A percentile compares a stretch with the other conserved stretches of the same genome.
Conservation (phyloP, 2,797 vertebrate species). For the Eremophila alpestris region DNA sequence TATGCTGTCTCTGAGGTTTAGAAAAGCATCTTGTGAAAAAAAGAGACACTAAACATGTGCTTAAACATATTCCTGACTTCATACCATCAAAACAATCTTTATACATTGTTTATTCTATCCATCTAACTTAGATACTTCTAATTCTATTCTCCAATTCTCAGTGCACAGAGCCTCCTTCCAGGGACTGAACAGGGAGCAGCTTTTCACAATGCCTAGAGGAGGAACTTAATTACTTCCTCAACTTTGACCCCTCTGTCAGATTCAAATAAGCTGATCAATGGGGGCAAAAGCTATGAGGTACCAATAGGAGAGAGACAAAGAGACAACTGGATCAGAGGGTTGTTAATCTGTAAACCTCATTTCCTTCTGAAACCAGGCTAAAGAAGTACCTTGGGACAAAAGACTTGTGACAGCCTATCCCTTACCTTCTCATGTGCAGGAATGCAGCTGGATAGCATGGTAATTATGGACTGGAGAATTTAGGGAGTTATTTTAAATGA, state of each 20-base stretch:
- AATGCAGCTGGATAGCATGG: neutral
- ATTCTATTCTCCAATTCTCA: neutral
- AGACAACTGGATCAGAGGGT: neutral
- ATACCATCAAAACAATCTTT: neutral
- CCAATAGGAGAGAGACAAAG: neutral
- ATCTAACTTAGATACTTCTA: neutral
- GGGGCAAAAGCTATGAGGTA: neutral
- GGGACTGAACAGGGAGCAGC: neutral
- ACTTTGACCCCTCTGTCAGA: neutral
- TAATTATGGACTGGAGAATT: neutral
- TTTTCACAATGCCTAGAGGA: neutral
- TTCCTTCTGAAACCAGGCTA: neutral
- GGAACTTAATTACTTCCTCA: neutral
- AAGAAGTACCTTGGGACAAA: conserved; percentile 1
- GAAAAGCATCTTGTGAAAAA: neutral
- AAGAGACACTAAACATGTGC: accelerated
- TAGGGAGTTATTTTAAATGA: neutral
- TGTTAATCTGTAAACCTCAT: neutral
- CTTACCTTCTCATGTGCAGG: neutral
- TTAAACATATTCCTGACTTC: neutral
- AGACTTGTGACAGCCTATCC: neutral
- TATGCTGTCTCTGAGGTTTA: neutral
- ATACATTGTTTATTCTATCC: neutral
- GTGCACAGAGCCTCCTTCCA: neutral
- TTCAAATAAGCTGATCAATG: neutral